phyloP scores from a whole-genome alignment of 2,888 invertebrate species.

The Gastracanthus pulcherrimus region DNA sequence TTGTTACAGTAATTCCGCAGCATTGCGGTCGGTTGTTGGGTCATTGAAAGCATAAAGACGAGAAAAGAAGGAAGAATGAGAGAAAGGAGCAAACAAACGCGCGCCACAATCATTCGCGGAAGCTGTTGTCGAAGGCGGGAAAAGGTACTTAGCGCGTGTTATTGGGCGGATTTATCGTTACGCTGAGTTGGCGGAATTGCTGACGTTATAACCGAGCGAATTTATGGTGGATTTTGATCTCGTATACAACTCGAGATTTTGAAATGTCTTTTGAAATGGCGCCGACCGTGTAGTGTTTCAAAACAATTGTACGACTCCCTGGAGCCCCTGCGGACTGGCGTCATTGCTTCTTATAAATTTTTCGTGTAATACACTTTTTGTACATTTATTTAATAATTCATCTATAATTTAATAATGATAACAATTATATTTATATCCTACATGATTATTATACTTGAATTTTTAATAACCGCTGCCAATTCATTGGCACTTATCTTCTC shows the following conservation, averaged over 20 bases:
- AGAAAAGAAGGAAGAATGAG: not conserved
- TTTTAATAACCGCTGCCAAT: too few relatives aligned
- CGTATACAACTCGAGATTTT: conserved; percentile 17
- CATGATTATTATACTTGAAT: too few relatives aligned
- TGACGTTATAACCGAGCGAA: conserved; percentile 20
- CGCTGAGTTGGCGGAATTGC: conserved; percentile 37
- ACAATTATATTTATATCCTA: too few relatives aligned
- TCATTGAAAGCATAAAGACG: not conserved
- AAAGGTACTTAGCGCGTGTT: conserved; percentile 37
- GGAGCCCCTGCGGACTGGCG: too few relatives aligned
- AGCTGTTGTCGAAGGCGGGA: conserved; percentile 41
- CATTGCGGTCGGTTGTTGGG: not conserved
- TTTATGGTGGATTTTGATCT: conserved; percentile 44
- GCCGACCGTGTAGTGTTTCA: not conserved
- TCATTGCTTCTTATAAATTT: too few relatives aligned
- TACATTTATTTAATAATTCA: too few relatives aligned
- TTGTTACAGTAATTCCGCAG: not conserved
- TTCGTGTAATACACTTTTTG: too few relatives aligned
- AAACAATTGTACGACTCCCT: not conserved
- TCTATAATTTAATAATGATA: too few relatives aligned
- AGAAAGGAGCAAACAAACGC: conserved; percentile 23
- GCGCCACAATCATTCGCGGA: conserved; percentile 21
- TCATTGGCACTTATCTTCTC: too few relatives aligned
- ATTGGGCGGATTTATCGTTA: conserved; percentile 46
- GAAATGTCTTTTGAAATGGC: conserved; percentile 21